Percentiles rank a stretch among this genome's conserved stretches.
Evolutionary conservation across 2,888 invertebrate species (phyloP).

Genomic region (Rhingia rostrata): DNA sequence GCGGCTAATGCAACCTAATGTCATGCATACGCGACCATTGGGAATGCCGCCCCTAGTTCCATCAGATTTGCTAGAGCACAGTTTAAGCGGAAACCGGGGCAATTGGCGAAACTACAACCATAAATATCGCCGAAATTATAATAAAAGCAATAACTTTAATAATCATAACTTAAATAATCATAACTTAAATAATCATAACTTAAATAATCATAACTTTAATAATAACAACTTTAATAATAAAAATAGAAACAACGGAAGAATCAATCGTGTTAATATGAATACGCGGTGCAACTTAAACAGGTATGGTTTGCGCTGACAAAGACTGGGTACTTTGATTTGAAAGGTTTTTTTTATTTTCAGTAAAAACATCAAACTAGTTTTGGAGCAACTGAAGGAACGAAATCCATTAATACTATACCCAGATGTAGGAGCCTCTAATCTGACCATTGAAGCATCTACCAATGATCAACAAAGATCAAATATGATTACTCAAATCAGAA

Average conservation of each 20-base stretch:
- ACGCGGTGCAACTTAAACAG: constrained; percentile 47
- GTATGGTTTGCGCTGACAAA: background rate
- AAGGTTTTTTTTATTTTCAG: constrained; percentile 54
- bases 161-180: constrained; percentile 35
- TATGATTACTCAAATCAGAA: constrained; percentile 10
- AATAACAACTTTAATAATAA: constrained; percentile 39
- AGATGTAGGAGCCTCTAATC: constrained; percentile 48
- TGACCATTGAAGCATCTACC: constrained; percentile 74
- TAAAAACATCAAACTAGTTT: constrained; percentile 74
- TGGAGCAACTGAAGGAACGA: constrained; percentile 65
- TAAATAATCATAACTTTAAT: constrained; percentile 25
- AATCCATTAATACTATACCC: constrained; percentile 57
- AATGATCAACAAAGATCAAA: background rate
- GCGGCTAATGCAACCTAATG: constrained; percentile 76
- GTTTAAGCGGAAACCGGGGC: constrained; percentile 10
- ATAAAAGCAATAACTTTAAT: constrained; percentile 44
- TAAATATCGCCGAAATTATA: constrained; percentile 40
- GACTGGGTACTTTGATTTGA: background rate
- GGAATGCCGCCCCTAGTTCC: constrained; percentile 77
- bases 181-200: constrained; percentile 28
- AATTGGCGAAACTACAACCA: constrained; percentile 40
- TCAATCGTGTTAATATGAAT: background rate
- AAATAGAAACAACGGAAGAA: no score
- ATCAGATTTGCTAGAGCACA: constrained; percentile 38
- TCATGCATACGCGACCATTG: constrained; percentile 75